Percentiles rank a stretch among this genome's conserved stretches.
These are phyloP conservation scores for Ovis aries DNA, from an alignment of 2,113 vertebrate genomes.

Conservation along the genomic window ARS-UI_Ramb_v3.0 NC_056067.1:11915501-11916000, in stretches of 20 bases:
- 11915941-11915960: slow-evolving; percentile 97
- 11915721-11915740: background rate
- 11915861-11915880: rapidly evolving
- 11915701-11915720: background rate
- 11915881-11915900: rapidly evolving
- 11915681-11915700: background rate
- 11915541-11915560: background rate
- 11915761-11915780: background rate
- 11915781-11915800: background rate
- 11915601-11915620: background rate
- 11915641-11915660: background rate
- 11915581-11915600: background rate
- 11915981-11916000: slow-evolving; percentile 84
- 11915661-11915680: background rate
- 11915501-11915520: background rate
- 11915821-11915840: rapidly evolving
- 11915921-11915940: slow-evolving; percentile 91
- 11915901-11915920: slow-evolving; percentile 87
- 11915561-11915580: background rate
- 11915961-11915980: slow-evolving; percentile 82
- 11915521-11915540: background rate
- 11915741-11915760: too few relatives aligned
- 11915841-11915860: rapidly evolving
- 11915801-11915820: background rate
- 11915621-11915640: background rate